Conservation (phyloP, 92 coral and sea anemone genomes). For the Epizoanthus rinbou region DNA sequence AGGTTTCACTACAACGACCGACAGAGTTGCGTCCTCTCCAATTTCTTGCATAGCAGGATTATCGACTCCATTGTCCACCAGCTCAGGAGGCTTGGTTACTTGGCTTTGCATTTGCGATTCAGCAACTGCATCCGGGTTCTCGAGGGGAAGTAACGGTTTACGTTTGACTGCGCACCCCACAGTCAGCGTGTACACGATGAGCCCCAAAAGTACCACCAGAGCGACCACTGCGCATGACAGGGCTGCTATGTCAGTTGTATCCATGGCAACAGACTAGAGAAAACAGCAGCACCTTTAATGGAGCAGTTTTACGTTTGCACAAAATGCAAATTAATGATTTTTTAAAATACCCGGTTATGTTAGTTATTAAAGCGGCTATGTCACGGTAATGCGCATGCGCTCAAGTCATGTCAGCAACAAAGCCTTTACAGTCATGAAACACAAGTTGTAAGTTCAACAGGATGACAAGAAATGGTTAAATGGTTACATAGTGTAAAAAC, state of each 20-base stretch:
- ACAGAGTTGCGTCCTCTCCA: neutral
- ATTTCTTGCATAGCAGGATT: conserved; percentile 31
- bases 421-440: no score
- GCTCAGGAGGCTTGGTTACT: neutral
- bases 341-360: no score
- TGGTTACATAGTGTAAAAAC: no score
- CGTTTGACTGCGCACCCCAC: neutral
- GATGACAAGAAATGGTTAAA: no score
- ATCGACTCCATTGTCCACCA: conserved; percentile 17
- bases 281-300: neutral
- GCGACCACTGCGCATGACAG: conserved; percentile 25
- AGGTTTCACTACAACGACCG: neutral
- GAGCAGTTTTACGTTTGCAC: no score
- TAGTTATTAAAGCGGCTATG: no score
- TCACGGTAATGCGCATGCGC: no score
- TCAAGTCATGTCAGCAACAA: no score
- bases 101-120: neutral
- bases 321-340: no score
- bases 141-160: neutral
- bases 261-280: conserved; percentile 28
- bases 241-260: conserved; percentile 9
- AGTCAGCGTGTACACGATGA: neutral
- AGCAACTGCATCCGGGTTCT: neutral
- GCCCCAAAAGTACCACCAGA: conserved; percentile 20
- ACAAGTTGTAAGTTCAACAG: no score